phyloP scores from a whole-genome alignment of 2,113 vertebrate species.

The Hoplias malabaricus region DNA sequence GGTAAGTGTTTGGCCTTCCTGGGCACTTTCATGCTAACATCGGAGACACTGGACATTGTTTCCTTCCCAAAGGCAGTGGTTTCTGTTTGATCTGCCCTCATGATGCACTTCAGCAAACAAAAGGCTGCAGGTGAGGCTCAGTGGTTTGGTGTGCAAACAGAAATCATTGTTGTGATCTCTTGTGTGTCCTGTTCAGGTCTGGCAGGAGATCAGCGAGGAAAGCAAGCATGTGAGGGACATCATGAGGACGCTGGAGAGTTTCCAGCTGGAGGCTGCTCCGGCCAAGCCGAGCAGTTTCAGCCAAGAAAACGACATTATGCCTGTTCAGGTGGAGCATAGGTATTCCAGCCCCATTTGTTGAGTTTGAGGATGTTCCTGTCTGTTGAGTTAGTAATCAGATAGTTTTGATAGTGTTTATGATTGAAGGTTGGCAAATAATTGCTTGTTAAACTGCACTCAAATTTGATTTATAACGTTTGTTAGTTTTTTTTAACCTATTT shows the following conservation, averaged over 20 bases:
- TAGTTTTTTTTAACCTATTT: no score
- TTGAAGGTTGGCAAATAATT: no score
- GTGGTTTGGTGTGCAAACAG: background rate
- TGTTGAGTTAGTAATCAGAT: no score
- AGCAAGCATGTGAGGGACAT: conserved; percentile 90
- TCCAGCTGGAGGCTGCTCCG: conserved; percentile 82
- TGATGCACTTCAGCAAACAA: background rate
- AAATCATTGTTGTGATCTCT: background rate
- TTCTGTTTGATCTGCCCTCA: background rate
- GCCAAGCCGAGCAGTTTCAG: conserved; percentile 75
- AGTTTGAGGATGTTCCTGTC: background rate
- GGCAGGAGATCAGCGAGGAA: conserved; percentile 94
- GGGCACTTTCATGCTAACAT: background rate
- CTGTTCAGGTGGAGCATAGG: conserved; percentile 87
- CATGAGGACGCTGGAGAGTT: conserved; percentile 90
- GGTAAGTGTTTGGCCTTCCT: conserved; percentile 66
- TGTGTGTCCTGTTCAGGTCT: conserved; percentile 75
- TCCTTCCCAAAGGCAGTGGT: background rate
- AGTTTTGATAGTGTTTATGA: no score
- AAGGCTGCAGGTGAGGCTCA: background rate
- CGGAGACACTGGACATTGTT: background rate
- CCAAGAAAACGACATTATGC: conserved; percentile 84
- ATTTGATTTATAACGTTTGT: no score
- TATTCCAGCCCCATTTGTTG: conserved; percentile 45
- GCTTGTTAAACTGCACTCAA: no score